Evolutionary conservation across 2,888 invertebrate genomes (phyloP).

Genomic region (Meta bourneti): DNA sequence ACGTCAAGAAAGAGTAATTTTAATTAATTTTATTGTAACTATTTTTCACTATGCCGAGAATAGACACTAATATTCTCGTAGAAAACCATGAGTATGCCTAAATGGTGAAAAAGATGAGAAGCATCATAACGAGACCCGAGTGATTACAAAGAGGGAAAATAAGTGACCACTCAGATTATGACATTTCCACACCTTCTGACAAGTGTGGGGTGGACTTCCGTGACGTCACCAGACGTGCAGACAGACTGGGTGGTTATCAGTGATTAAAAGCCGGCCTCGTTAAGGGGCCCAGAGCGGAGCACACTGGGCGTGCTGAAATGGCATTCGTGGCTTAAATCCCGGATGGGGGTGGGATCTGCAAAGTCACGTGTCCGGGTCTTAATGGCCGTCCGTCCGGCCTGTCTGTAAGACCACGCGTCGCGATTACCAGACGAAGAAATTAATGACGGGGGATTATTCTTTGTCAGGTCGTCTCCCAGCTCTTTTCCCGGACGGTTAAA

Average conservation of each 20-base stretch:
- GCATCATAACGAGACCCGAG: too few relatives aligned
- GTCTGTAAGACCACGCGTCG: constrained; percentile 32
- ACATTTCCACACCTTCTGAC: neutral
- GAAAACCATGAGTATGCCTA: too few relatives aligned
- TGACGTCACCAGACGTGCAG: neutral
- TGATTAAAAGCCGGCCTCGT: constrained; percentile 54
- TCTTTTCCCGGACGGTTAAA: constrained; percentile 49
- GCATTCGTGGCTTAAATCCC: constrained; percentile 34
- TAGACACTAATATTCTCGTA: too few relatives aligned
- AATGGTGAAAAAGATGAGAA: too few relatives aligned
- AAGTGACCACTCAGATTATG: neutral
- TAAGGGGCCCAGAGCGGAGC: neutral
- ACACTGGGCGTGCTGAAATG: constrained; percentile 7
- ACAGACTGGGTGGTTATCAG: constrained; percentile 37
- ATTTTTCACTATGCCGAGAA: too few relatives aligned
- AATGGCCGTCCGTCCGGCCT: constrained; percentile 21
- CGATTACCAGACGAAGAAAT: constrained; percentile 65
- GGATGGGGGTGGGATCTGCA: constrained; percentile 12
- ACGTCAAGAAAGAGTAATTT: too few relatives aligned
- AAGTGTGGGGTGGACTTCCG: neutral
- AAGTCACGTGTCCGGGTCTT: constrained; percentile 67
- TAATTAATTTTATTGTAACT: too few relatives aligned
- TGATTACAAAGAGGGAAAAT: too few relatives aligned
- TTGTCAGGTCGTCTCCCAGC: constrained; percentile 31
- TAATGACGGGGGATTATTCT: constrained; percentile 71